phyloP scores from a whole-genome alignment of 1,140 invertebrate species.

The Vollenhovia emeryi region DNA sequence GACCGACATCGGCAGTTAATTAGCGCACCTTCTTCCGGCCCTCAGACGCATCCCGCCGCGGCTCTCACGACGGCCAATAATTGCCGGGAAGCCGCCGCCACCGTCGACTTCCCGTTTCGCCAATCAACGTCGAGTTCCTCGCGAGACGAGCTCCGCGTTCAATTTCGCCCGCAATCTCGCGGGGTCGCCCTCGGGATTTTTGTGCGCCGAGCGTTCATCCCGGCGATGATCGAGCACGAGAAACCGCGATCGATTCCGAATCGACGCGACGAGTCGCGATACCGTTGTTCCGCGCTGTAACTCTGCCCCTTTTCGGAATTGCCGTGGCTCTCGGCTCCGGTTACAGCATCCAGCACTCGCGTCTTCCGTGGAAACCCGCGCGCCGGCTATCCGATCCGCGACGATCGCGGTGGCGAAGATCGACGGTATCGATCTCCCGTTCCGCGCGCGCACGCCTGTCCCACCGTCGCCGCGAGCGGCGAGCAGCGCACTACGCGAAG shows the following conservation, averaged over 20 bases:
- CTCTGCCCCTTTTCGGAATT: constrained; percentile 10
- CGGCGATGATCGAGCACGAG: background rate
- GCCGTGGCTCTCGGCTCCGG: background rate
- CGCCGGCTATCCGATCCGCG: background rate
- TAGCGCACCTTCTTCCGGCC: background rate
- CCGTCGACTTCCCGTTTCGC: background rate
- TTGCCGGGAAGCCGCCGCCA: too few species aligned
- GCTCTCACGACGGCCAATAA: background rate
- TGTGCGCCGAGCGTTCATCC: background rate
- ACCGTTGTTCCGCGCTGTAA: background rate
- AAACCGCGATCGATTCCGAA: background rate
- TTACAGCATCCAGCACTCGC: background rate
- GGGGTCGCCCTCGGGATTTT: background rate
- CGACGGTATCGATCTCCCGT: background rate
- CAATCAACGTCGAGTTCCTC: background rate
- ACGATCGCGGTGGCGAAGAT: background rate
- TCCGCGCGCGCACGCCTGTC: background rate
- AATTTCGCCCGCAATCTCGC: background rate
- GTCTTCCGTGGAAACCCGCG: background rate
- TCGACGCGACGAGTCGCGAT: background rate
- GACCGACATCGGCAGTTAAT: constrained; percentile 23
- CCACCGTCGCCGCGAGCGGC: background rate
- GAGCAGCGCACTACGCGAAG: background rate
- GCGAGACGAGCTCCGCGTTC: background rate
- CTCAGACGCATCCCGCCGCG: background rate